phyloP scores from a whole-genome alignment of 35 echinoderm and acorn worm species.

The Antedon bifida region DNA sequence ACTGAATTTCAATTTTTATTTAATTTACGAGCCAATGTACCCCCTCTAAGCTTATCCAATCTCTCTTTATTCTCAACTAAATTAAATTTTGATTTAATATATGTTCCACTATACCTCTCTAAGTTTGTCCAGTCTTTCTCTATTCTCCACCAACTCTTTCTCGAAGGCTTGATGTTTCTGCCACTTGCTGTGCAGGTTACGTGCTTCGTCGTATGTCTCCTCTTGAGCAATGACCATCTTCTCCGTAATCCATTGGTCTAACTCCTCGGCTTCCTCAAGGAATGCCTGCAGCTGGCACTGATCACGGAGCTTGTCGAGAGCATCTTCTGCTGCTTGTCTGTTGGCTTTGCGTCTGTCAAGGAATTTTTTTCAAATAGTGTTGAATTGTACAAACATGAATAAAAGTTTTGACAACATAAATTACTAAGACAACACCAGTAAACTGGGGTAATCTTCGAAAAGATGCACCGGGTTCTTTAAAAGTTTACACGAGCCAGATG shows the following conservation, averaged over 20 bases:
- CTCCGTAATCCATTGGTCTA: conserved; percentile 74
- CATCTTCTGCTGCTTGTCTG: conserved; percentile 59
- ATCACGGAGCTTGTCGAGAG: conserved; percentile 66
- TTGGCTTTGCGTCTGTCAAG: conserved; percentile 78
- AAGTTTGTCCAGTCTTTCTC: conserved; percentile 78
- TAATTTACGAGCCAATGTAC: too few species aligned
- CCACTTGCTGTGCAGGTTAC: conserved; percentile 74
- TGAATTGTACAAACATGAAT: not conserved
- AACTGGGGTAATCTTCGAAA: not conserved
- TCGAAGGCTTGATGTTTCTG: conserved; percentile 90
- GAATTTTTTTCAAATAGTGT: not conserved
- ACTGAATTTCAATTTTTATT: too few species aligned
- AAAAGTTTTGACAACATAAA: not conserved
- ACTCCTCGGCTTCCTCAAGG: conserved; percentile 83
- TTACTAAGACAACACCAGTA: not conserved
- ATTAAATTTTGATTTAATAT: too few species aligned
- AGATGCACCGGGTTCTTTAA: too few species aligned
- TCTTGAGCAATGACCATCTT: conserved; percentile 79
- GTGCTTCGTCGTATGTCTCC: conserved; percentile 78
- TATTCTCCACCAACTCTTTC: conserved; percentile 73
- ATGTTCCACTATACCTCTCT: conserved; percentile 72
- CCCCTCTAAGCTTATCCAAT: too few species aligned
- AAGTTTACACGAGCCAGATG: too few species aligned
- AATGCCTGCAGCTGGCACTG: conserved; percentile 86
- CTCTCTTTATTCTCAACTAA: too few species aligned